Evolutionary conservation across 2,888 invertebrate genomes (phyloP).

Genomic region (Drosophila colorata): DNA sequence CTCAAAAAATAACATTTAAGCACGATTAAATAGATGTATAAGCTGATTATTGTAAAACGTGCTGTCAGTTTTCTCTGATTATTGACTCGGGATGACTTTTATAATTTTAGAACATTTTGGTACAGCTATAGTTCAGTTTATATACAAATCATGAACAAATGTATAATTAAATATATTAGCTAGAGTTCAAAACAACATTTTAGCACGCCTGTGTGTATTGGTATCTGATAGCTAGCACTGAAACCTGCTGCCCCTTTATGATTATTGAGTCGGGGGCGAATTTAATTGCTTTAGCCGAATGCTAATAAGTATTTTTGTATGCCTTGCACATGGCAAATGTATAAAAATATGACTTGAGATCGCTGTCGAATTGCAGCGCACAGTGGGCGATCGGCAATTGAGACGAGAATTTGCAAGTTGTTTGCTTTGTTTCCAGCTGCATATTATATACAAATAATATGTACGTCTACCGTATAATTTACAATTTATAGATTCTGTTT

Average conservation of each 20-base stretch:
- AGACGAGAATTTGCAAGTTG: constrained; percentile 27
- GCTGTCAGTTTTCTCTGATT: neutral
- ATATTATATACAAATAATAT: constrained; percentile 10
- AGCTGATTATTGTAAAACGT: neutral
- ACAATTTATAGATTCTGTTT: constrained; percentile 38
- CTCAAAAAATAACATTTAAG: neutral
- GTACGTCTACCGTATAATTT: constrained; percentile 22
- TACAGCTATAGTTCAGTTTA: neutral
- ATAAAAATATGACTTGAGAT: constrained; percentile 27
- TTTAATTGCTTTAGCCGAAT: constrained; percentile 40
- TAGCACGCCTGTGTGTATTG: neutral
- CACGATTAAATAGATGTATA: neutral
- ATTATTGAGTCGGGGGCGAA: constrained; percentile 39
- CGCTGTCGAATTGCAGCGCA: constrained; percentile 19
- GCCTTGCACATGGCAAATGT: constrained; percentile 46
- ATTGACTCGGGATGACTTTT: neutral
- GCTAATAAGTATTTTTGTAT: constrained; percentile 46
- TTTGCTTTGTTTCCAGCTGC: constrained; percentile 42
- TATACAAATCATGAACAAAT: neutral
- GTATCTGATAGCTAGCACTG: constrained; percentile 1
- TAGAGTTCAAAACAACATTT: neutral
- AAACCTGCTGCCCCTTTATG: constrained; percentile 3
- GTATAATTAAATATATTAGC: neutral
- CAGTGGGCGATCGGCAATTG: constrained; percentile 41
- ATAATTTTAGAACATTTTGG: neutral